phyloP scores from a whole-genome alignment of 2,113 vertebrate genomes.

The Leptobrachium ailaonicum region DNA sequence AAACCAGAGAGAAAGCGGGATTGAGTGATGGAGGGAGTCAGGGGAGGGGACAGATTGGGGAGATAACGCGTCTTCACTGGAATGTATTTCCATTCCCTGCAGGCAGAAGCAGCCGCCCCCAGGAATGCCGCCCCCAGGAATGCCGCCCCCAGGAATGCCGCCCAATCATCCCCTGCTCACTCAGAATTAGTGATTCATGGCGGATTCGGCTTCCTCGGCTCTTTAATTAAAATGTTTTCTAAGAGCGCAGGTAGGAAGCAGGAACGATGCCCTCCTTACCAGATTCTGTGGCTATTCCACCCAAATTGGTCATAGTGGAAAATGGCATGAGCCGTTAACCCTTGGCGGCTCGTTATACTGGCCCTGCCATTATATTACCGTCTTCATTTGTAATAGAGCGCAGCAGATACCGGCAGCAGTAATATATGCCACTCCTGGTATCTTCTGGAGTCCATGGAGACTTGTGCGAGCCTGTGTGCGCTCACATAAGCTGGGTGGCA shows the following conservation, averaged over 20 bases:
- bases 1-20: neutral
- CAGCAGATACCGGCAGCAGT: too few relatives aligned
- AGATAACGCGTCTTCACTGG: constrained; percentile 67
- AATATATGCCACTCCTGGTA: too few relatives aligned
- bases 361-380: too few relatives aligned
- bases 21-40: constrained; percentile 27
- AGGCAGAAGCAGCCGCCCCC: constrained; percentile 1
- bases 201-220: constrained; percentile 30
- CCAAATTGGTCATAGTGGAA: too few relatives aligned
- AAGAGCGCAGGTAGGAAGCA: constrained; percentile 13
- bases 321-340: too few relatives aligned
- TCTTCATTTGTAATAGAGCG: too few relatives aligned
- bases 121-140: constrained; percentile 11
- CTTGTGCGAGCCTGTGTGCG: too few relatives aligned
- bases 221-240: constrained; percentile 53
- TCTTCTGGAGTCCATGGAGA: too few relatives aligned
- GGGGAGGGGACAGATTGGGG: constrained; percentile 58
- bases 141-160: neutral
- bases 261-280: too few relatives aligned
- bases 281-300: too few relatives aligned
- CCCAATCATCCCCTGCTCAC: constrained; percentile 4
- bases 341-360: too few relatives aligned
- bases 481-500: too few relatives aligned
- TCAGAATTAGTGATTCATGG: constrained; percentile 67
- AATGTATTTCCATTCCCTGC: constrained; percentile 54